Evolutionary conservation across 2,888 invertebrate species (phyloP), one percentile per base, ranked within the genome.

Genomic region (Chironomus tentans): DNA sequence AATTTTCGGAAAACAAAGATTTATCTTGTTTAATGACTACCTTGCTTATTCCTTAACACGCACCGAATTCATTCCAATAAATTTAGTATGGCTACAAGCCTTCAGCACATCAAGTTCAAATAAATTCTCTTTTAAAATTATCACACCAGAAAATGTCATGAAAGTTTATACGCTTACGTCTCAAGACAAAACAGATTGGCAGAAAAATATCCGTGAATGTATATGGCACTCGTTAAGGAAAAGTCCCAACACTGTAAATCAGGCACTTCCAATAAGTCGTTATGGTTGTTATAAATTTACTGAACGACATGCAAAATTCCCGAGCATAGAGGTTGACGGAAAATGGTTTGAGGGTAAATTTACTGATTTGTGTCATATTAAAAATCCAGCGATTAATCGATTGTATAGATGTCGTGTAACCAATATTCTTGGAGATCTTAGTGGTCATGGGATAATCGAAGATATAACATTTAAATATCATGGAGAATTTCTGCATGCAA

Each of bases 301-400:
- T 10, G 85, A 82, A 74, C 93, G 92, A 81, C 89, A 88, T 81
- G 82, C 87, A 0, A 87, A 88, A 80, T 93, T 89, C 80, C 91
- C 92, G 81, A 92, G 91, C 79, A 92, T 93, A 0, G 90, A 88
- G 78, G 95, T 94, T 79, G 88, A 86, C 74, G 96, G 93, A 0
- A 87, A 90, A 77, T 96, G 95, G 95, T 80, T 81, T 3, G 82
- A 89, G 77, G 94, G 93, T 0, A 91, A 93, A 81, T 87, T 94
- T 80, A 93, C 95, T 82, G 96, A 95, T 0, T 87, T 87, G 81
- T 95, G 95, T 4, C 91, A 91, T 82, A 82, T 95, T 77, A 90
- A 90, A 80, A 96, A 93, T 92, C 86, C 88, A 0, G 93, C 94
- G 83, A 93, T 93, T 0, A 89, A 89, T 88, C 76, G 95, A 93